Evolutionary conservation across 2,888 invertebrate species (phyloP), one percentile per base, ranked within the genome.

Genomic region (Lycophotia porphyrea): DNA sequence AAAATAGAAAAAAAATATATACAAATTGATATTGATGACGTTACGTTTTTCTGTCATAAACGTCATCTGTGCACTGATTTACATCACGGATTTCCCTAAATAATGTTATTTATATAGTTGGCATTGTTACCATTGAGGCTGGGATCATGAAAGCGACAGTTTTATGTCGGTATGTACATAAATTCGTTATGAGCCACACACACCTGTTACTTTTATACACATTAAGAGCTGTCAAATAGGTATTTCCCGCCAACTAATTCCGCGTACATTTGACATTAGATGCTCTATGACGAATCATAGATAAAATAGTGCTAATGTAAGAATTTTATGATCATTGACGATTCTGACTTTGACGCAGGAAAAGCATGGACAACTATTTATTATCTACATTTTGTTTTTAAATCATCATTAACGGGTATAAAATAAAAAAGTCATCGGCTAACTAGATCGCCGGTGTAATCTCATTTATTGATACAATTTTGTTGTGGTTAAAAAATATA

Each of bases 191-290:
- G 70, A 76, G 76, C 44, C 74, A 77, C 72, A 73, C 87, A 87
- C 88, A 87, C 87, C 87, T 87, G 87, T 78, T 88, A 34, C 66
- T 72, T 72, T 72, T 76, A 85, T 81, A 80, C 83, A 88, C 64
- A 74, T 71, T 81, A 67, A 74, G 39, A 69, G 78, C 80, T 82
- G 88, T 83, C 81, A 75, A 76, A 75, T 70, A 72, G 68, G 73
- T 69, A 80, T 85, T 87, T 87, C 85, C 89, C 90, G 86, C 75
- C 75, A 79, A 73, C 21, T 71, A 67, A 67, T 61, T 44, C 52
- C n/a, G 69, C 63, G 68, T 71, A 74, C 65, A 60, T 83, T 74
- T 76, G 74, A 75, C 74, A 77, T 78, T 66, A 74, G 73, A 39
- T 27, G 61, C n/a, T 47, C 42, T 61, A 69, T 64, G 82, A 65